Evolutionary conservation across 2,888 invertebrate genomes (phyloP), one percentile per base, ranked within the genome.

Genomic region (Torymus aiolomorphi): DNA sequence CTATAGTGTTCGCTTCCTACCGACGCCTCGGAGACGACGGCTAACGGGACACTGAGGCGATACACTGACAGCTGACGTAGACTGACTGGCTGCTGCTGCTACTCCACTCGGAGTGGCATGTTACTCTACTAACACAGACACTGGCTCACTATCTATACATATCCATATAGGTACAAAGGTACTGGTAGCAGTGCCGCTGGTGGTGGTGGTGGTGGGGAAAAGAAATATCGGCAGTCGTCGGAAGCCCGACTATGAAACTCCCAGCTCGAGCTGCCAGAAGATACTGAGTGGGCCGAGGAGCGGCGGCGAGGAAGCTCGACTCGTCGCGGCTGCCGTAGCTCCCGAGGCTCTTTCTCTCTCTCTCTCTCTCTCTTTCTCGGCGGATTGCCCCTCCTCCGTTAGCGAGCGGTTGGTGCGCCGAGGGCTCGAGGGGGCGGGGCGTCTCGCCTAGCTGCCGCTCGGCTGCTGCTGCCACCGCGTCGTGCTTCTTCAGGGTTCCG

Each of bases 101-200:
- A 67, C 2, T 67, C 52, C 56, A 67, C 2, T 13, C 16, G 76
- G 18, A 59, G 71, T 18, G 89, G 89, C 3, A 89, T 89, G 52
- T 88, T 62, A 20, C 13, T 61, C n/a, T 24, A 14, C 61, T 61
- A 61, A 14, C 24, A 12, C 20, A 61, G 63, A 42, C 63, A 16
- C 42, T 16, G 42, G 24, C 5, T 54, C 69, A 57, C 69, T 2
- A 31, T 18, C 24, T 52, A 24, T 65, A 65, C 11, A 16, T 51
- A 20, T 69, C 11, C 18, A 14, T 56, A n/a, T 18, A 31, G 12
- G 56, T 69, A 24, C 10, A 24, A 42, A 31, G n/a, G 12, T 14
- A 31, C 31, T 69, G 24, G 16, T 3, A 57, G 16, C 54, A 56
- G 31, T 16, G 59, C 57, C 12, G 2, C 12, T 0, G 13, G 18